A percentile compares a stretch with the other conserved stretches of the same genome.
Conservation (phyloP, 2,888 invertebrate genomes). For the Agrotis exclamationis region DNA sequence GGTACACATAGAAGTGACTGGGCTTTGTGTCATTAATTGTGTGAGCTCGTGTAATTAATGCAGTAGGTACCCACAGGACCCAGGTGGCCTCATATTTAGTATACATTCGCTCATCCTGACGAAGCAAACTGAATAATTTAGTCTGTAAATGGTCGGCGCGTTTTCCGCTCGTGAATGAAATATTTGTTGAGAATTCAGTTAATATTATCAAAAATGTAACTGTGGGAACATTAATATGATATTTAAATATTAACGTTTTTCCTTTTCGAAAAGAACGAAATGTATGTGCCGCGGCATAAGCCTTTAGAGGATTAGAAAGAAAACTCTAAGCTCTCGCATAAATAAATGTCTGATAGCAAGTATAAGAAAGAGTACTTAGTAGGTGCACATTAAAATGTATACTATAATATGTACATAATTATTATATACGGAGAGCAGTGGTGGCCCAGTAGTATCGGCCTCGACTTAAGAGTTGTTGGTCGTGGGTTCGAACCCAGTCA, state of each 20-base stretch:
- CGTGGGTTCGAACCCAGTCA: too few relatives aligned
- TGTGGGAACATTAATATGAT: conserved; percentile 15
- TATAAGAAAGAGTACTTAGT: neutral
- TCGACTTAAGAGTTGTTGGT: too few relatives aligned
- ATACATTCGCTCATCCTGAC: conserved; percentile 36
- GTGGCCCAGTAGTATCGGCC: too few relatives aligned
- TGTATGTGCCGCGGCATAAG: neutral
- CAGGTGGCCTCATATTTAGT: conserved; percentile 43
- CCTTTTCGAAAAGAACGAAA: neutral
- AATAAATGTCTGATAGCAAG: neutral
- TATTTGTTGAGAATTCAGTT: conserved; percentile 35
- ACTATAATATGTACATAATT: too few relatives aligned
- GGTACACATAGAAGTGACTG: conserved; percentile 15
- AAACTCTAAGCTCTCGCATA: neutral
- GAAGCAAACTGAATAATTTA: conserved; percentile 54
- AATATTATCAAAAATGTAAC: conserved; percentile 18
- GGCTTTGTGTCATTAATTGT: conserved; percentile 35
- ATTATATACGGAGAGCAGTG: too few relatives aligned
- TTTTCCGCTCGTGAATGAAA: conserved; percentile 39
- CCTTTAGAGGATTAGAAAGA: conserved; percentile 4
- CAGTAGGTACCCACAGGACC: conserved; percentile 14
- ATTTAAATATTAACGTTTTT: conserved; percentile 16
- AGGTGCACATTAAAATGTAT: neutral
- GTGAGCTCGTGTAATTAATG: conserved; percentile 43
- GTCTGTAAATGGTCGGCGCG: conserved; percentile 22